Evolutionary conservation across 2,113 vertebrate genomes (phyloP).

Genomic region (Misgurnus anguillicaudatus): DNA sequence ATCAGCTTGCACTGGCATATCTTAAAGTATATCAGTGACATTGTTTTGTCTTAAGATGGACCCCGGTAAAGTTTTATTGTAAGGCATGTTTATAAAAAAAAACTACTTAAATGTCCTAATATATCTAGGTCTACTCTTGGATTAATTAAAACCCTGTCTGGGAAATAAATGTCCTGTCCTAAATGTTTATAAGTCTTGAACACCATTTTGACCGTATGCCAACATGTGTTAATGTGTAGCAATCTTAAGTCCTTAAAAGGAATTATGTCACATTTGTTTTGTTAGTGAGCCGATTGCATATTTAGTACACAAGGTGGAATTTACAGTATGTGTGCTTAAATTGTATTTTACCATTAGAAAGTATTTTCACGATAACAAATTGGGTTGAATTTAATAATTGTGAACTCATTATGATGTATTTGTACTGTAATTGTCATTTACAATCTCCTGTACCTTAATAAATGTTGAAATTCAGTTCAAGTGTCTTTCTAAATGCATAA

Average conservation of each 20-base stretch:
- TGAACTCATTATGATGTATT: background rate
- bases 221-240: conserved; percentile 8
- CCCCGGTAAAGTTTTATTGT: too few species aligned
- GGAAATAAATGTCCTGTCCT: background rate
- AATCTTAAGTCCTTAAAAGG: conserved; percentile 6
- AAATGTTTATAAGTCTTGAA: conserved; percentile 10
- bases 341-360: conserved; percentile 8
- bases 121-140: too few species aligned
- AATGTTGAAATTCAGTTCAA: background rate
- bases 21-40: too few species aligned
- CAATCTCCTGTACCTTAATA: background rate
- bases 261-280: conserved; percentile 5
- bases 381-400: background rate
- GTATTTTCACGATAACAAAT: background rate
- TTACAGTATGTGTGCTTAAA: background rate
- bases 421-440: background rate
- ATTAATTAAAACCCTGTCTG: too few species aligned
- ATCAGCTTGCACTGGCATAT: too few species aligned
- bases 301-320: background rate
- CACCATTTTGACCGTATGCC: conserved; percentile 1
- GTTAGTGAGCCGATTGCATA: background rate
- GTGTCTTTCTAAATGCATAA: background rate
- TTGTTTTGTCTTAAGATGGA: too few species aligned
- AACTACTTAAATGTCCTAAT: too few species aligned
- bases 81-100: too few species aligned